Conservation (phyloP, 2,113 vertebrate species). For the Ailurus styani region DNA sequence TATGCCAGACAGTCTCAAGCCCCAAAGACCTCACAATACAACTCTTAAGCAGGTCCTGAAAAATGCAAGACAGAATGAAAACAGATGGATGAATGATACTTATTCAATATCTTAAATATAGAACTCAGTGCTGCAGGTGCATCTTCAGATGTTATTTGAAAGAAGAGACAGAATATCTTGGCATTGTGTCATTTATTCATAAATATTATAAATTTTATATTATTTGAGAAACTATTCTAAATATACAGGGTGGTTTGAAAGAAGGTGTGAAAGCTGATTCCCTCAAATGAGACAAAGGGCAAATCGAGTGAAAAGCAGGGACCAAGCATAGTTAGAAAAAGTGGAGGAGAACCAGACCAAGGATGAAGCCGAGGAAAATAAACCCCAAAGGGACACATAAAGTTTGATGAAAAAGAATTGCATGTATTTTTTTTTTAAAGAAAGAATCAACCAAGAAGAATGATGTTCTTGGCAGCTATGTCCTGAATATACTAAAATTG, state of each 20-base stretch:
- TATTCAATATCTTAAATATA: constrained; percentile 78
- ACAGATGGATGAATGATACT: constrained; percentile 74
- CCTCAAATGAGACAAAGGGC: constrained; percentile 57
- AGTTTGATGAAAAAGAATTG: constrained; percentile 15
- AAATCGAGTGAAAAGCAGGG: background rate
- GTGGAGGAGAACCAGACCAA: background rate
- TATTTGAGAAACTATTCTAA: constrained; percentile 73
- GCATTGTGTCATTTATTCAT: constrained; percentile 77
- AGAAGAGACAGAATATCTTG: constrained; percentile 77
- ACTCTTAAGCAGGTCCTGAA: constrained; percentile 45
- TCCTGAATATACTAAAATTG: background rate
- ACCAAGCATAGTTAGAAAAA: background rate
- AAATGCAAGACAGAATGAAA: constrained; percentile 74
- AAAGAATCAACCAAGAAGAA: constrained; percentile 2
- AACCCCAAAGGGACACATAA: background rate
- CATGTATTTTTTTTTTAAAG: background rate
- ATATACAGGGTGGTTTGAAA: constrained; percentile 48
- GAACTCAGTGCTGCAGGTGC: constrained; percentile 73
- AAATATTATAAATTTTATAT: constrained; percentile 78
- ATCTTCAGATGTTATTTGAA: constrained; percentile 78
- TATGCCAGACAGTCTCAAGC: constrained; percentile 6
- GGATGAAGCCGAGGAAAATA: background rate
- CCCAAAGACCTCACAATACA: constrained; percentile 47
- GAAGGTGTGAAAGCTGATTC: constrained; percentile 39
- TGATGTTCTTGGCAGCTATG: constrained; percentile 17